Evolutionary conservation across 2,797 vertebrate genomes (phyloP).

Genomic region (Manis javanica): DNA sequence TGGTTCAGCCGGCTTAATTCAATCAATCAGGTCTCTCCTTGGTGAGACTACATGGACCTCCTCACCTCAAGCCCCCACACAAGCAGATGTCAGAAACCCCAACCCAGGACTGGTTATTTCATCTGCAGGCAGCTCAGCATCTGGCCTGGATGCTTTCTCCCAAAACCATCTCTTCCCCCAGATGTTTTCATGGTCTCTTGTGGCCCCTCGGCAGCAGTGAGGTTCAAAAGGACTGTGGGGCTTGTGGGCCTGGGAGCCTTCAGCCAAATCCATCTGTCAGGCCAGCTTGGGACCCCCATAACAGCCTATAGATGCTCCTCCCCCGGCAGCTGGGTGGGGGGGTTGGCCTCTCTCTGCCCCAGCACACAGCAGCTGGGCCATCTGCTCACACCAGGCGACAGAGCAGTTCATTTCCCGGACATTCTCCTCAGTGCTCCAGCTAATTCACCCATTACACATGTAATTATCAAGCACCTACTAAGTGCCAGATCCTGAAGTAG

Average conservation of each 20-base stretch:
- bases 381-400: conserved; percentile 58
- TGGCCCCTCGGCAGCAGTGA: neutral
- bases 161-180: conserved; percentile 15
- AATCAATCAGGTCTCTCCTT: neutral
- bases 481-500: neutral
- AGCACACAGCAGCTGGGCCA: conserved; percentile 50
- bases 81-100: conserved; percentile 34
- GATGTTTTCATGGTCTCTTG: neutral
- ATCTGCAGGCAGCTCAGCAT: neutral
- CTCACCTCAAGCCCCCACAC: neutral
- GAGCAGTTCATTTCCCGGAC: conserved; percentile 64
- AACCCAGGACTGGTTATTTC: neutral
- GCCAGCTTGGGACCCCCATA: neutral
- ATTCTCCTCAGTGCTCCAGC: neutral
- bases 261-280: conserved; percentile 54
- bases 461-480: neutral
- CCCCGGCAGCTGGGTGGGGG: neutral
- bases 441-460: neutral
- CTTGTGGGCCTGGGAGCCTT: neutral
- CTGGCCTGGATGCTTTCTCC: neutral
- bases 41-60: neutral
- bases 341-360: conserved; percentile 44
- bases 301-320: neutral
- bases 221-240: neutral
- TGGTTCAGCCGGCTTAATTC: neutral